These are phyloP conservation scores for Pseudopleuronectes americanus DNA, from an alignment of 2,797 vertebrate genomes.

Conservation along the genomic window DNA sequence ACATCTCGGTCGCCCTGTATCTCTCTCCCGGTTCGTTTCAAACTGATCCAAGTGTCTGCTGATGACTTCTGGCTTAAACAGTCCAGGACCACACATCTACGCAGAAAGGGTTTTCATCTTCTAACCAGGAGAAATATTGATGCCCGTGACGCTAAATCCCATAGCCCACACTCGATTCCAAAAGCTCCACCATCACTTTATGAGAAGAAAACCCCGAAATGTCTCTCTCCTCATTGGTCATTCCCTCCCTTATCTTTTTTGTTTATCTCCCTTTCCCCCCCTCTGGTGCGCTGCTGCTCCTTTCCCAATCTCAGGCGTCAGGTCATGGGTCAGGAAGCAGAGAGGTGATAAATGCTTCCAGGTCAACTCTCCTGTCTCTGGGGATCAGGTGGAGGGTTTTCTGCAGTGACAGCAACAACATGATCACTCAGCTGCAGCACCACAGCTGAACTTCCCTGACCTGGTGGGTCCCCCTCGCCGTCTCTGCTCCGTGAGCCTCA, in stretches of 20 bases:
- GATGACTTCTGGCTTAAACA: conserved; percentile 36
- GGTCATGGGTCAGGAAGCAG: conserved; percentile 67
- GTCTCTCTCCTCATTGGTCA: background rate
- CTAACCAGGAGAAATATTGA: conserved; percentile 52
- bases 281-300: conserved; percentile 23
- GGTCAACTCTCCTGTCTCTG: conserved; percentile 70
- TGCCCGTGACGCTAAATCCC: conserved; percentile 4
- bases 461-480: conserved; percentile 18
- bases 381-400: conserved; percentile 58
- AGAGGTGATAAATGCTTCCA: conserved; percentile 79
- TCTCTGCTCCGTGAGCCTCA: conserved; percentile 33
- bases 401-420: conserved; percentile 69
- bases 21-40: conserved; percentile 21
- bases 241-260: conserved; percentile 7
- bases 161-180: conserved; percentile 13
- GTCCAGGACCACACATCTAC: conserved; percentile 35
- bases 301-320: conserved; percentile 40
- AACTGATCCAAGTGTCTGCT: conserved; percentile 39
- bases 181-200: background rate
- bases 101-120: conserved; percentile 25
- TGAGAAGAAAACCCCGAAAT: background rate
- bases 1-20: conserved; percentile 8
- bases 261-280: background rate
- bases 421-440: conserved; percentile 65
- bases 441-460: conserved; percentile 53